phyloP scores from a whole-genome alignment of 2,888 invertebrate genomes.

The Gasteruption jaculator region DNA sequence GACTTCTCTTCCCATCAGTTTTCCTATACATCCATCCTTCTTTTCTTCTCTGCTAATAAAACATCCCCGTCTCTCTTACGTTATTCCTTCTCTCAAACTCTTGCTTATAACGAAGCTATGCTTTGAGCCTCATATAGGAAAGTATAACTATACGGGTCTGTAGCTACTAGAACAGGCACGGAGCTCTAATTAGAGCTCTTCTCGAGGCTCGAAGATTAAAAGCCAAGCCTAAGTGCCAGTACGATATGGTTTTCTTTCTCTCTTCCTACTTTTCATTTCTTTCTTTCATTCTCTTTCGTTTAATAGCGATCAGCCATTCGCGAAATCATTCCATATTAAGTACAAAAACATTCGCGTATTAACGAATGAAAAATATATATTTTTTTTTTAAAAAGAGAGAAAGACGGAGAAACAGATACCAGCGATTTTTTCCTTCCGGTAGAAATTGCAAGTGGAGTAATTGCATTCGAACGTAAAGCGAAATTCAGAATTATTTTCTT shows the following conservation, averaged over 20 bases:
- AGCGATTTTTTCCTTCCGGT: too few species aligned
- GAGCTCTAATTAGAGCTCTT: constrained; percentile 48
- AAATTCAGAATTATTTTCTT: too few species aligned
- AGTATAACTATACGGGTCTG: background rate
- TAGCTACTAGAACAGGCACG: constrained; percentile 14
- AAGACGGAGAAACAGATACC: too few species aligned
- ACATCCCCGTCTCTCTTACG: constrained; percentile 7
- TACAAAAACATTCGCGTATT: too few species aligned
- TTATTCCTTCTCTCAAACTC: constrained; percentile 32
- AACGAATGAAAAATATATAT: too few species aligned
- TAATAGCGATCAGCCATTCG: constrained; percentile 37
- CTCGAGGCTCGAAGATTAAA: constrained; percentile 41
- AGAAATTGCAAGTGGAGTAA: too few species aligned
- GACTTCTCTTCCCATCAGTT: too few species aligned
- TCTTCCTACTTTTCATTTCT: background rate
- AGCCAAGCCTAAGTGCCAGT: constrained; percentile 37
- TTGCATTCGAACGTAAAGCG: too few species aligned
- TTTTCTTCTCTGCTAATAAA: constrained; percentile 5
- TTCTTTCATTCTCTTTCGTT: constrained; percentile 32
- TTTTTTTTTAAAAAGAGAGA: too few species aligned
- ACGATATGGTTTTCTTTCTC: constrained; percentile 23
- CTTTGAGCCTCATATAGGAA: too few species aligned
- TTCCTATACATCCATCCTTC: constrained; percentile 32
- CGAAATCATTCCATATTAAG: too few species aligned
- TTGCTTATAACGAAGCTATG: constrained; percentile 33